phyloP scores from a whole-genome alignment of 2,888 invertebrate species.

The Dyspetes luteomarginatus region DNA sequence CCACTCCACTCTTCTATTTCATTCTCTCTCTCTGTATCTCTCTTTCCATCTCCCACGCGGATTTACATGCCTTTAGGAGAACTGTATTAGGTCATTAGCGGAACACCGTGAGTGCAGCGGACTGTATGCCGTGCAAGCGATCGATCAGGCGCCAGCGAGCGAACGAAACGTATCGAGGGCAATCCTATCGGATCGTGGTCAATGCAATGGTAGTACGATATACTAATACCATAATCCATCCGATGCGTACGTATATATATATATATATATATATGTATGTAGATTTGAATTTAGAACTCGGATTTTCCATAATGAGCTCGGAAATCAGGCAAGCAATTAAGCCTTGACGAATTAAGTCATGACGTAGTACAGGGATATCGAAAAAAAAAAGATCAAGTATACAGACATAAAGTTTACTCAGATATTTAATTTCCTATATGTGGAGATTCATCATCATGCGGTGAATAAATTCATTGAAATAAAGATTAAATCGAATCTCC shows the following conservation, averaged over 20 bases:
- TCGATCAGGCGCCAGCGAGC: slow-evolving; percentile 50
- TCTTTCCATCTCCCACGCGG: background rate
- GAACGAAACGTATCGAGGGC: slow-evolving; percentile 63
- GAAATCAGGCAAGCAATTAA: slow-evolving; percentile 22
- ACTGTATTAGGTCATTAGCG: slow-evolving; percentile 56
- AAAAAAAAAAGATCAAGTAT: background rate
- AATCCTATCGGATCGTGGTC: slow-evolving; percentile 57
- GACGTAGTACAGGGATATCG: background rate
- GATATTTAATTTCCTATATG: no score
- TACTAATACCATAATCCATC: slow-evolving; percentile 57
- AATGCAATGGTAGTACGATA: slow-evolving; percentile 33
- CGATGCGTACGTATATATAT: background rate
- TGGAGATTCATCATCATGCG: no score
- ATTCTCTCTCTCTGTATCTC: slow-evolving; percentile 1
- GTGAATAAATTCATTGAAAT: no score
- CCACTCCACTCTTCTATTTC: background rate
- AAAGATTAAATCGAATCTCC: no score
- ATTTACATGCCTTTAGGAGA: slow-evolving; percentile 44
- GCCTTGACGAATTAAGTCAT: slow-evolving; percentile 6
- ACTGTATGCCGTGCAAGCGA: slow-evolving; percentile 39
- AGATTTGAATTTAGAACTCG: slow-evolving; percentile 36
- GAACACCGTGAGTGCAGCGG: slow-evolving; percentile 38
- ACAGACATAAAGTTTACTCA: background rate
- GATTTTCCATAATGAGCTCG: slow-evolving; percentile 42
- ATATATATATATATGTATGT: background rate